Evolutionary conservation across 1,140 invertebrate genomes (phyloP), one percentile per base, ranked within the genome.

Genomic region (Calliphora vicina): DNA sequence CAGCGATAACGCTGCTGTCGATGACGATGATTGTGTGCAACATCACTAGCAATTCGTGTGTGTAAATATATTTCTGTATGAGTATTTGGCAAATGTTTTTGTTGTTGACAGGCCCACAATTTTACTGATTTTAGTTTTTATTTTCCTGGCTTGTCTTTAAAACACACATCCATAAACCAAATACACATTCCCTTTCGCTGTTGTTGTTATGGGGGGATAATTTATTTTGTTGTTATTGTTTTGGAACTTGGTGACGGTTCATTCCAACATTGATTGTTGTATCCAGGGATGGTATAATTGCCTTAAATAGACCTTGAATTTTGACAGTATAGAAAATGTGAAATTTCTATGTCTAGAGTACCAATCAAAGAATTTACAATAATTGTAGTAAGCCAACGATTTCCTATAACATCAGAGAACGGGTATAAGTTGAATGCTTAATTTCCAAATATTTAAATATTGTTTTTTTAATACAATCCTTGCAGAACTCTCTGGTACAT

Each of bases 101-200:
- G 61, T 67, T 67, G 61, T 23, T 67, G 61, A 67, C 61, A 67
- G 61, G 61, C 61, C 61, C 61, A 67, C 61, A 67, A 25, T 67
- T 67, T 67, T 10, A 67, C 23, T 20, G n/a, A 67, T 20, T 25
- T 20, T 67, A 12, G 8, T 67, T 25, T 67, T 67, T 23, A 50
- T 50, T 50, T 50, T 13, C 15, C 0, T 50, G 45, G 4, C 13
- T 50, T 13, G 45, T 50, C 5, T 35, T 50, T 50, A 50, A 50
- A 50, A 50, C 12, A 1, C 13, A 50, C 12, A 50, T 13, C 4
- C 35, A 35, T 35, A 35, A 35, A 35, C 35, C 35, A 35, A 35
- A 35, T 35, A 35, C 35, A 35, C 10, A 35, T 35, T 6, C 13
- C 45, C 15, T 13, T 50, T 50, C 35, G 3, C 15, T 50, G 45